A percentile compares a stretch with the other conserved stretches of the same genome.
phyloP scores from a whole-genome alignment of 1,140 invertebrate species.

The Stenopsyche tienmushanensis region DNA sequence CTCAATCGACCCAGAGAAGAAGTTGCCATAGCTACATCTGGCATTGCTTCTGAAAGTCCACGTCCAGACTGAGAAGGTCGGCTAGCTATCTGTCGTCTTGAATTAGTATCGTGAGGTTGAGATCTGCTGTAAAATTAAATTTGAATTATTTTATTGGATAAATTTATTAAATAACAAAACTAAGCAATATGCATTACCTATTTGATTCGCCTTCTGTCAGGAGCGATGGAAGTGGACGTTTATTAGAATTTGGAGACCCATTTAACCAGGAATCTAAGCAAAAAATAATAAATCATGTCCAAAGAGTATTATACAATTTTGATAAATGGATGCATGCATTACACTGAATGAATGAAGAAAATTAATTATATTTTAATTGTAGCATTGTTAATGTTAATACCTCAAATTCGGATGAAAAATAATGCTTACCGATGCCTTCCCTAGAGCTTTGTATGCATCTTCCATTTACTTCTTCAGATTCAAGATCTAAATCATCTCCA shows the following conservation, averaged over 20 bases:
- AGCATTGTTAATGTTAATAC: no score
- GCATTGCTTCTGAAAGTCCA: conserved; percentile 75
- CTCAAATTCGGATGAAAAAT: no score
- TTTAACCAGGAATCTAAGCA: conserved; percentile 33
- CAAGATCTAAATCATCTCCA: conserved; percentile 30
- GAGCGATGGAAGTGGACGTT: conserved; percentile 62
- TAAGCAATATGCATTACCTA: conserved; percentile 40
- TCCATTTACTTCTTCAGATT: conserved; percentile 27
- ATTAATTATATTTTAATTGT: neutral
- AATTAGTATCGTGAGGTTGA: conserved; percentile 41
- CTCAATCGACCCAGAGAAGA: conserved; percentile 70
- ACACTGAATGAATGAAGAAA: neutral
- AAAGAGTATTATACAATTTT: neutral
- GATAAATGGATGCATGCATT: neutral
- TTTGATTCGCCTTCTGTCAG: conserved; percentile 63
- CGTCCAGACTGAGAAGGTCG: conserved; percentile 44
- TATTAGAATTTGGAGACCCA: conserved; percentile 29
- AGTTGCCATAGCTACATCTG: conserved; percentile 86
- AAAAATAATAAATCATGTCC: neutral
- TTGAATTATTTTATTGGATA: neutral
- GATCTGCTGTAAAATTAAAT: conserved; percentile 14
- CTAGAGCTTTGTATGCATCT: conserved; percentile 27
- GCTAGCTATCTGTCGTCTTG: conserved; percentile 50
- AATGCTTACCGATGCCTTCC: conserved; percentile 29
- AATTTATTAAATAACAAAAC: conserved; percentile 5